Base-by-base conservation (phyloP, 2,888 invertebrate species). In the Drosophila ustulata region DNA sequence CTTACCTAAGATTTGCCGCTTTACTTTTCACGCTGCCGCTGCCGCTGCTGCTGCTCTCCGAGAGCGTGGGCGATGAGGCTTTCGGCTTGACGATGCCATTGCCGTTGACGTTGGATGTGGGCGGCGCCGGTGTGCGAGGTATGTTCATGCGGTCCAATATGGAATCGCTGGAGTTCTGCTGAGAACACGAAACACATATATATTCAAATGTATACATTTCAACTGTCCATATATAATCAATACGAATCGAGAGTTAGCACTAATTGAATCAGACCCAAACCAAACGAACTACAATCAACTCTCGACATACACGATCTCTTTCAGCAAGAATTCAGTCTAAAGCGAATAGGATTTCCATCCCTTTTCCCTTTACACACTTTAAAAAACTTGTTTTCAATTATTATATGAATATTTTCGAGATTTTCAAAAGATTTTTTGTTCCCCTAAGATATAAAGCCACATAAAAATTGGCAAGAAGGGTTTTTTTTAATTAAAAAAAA, bases 161-260 rank as follows among this genome's bases (percentile, higher is more conserved):
- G 1, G 95, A 94, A 85, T 95, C 95, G 49, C 94, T 94, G 66
- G 94, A 93, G 90, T 94, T 94, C 94, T 94, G 92, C 4, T 57
- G 7, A n/a, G n/a, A 49, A 39, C 3, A 6, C n/a, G n/a, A n/a
- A 30, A 37, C 7, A 28, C 9, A 13, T 4, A 39, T 53, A 18
- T 13, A 13, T 26, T 18, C 18, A 18, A 18, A 46, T n/a, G 5
- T 13, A n/a, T n/a, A 47, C 8, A 25, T 8, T 28, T 28, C 30
- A 49, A 5, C 28, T n/a, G 28, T 2, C 39, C 13, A 39, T 39
- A 7, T 18, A 18, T 37, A 37, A 41, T 41, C 13, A 7, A 41
- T 13, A 13, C 0, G 3, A 41, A 18, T 9, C 39, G 3, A 7
- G 7, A 11, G 1, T 37, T 37, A 2, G 4, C 4, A 37, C n/a